Evolutionary conservation across 23 tunicate genomes (phyloP), one percentile per base, ranked within the genome.

Genomic region (Styela clava): DNA sequence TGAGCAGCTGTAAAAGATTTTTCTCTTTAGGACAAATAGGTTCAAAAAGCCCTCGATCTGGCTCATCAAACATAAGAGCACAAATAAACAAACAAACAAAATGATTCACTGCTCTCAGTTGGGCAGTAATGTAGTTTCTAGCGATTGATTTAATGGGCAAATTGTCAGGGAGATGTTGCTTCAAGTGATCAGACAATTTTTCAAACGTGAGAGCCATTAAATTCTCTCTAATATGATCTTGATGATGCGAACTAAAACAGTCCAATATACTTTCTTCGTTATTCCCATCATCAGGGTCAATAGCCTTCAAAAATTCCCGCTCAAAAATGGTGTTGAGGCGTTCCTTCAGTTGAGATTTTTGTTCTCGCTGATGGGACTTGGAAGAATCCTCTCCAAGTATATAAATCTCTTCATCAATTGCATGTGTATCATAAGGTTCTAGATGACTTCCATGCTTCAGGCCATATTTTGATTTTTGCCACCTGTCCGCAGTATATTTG

Each of bases 51-150:
- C 27, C 61, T 1, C 74, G 21, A 16, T 84, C 85, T 23, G 61
- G 62, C 3, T 79, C 86, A 3, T 62, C 71, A 25, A 74, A 64
- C 32, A 28, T 83, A 18, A 73, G 35, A 28, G 64, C 68, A 33
- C 79, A 31, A 61, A 79, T 27, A 35, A 89, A 79, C 26, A 83
- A 74, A 20, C 82, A 51, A 18, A 85, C 71, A 34, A 34, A 52
- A 63, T 82, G 89, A 63, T 82, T 80, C 23, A 79, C 95, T 3
- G 83, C 68, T 22, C 79, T 78, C 64, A 84, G n/a, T 82, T 89
- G 89, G 2, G 89, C 83, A 24, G 52, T 78, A n/a, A 89, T 85
- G 83, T 89, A 89, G 24, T 82, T 73, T 0, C 80, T 76, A 0
- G 95, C 84, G 31, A 86, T 79, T 0, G 33, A 7, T 76, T 76